Evolutionary conservation across 2,888 invertebrate genomes (phyloP).

Genomic region (Amphipyra tragopoginis): DNA sequence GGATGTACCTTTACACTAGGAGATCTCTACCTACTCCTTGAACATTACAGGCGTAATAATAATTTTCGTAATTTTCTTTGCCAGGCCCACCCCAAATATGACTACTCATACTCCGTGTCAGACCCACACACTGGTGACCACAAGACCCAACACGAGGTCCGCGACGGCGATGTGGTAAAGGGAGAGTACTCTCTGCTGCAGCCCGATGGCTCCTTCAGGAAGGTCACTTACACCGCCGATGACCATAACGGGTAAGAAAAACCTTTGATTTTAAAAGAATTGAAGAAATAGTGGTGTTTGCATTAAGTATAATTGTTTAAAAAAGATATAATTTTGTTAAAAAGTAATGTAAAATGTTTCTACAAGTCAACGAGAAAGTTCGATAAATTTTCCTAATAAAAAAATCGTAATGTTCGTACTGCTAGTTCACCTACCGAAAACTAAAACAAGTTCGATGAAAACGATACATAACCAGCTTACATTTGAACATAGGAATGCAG

Average conservation of each 20-base stretch:
- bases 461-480: slow-evolving; percentile 44
- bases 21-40: not conserved
- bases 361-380: too few species aligned
- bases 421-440: too few species aligned
- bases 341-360: too few species aligned
- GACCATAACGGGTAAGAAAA: slow-evolving; percentile 85
- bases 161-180: slow-evolving; percentile 86
- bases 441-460: slow-evolving; percentile 26
- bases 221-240: slow-evolving; percentile 88
- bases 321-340: not conserved
- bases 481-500: slow-evolving; percentile 37
- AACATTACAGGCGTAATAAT: not conserved
- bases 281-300: too few species aligned
- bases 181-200: slow-evolving; percentile 87
- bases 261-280: not conserved
- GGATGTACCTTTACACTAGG: not conserved
- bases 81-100: slow-evolving; percentile 87
- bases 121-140: slow-evolving; percentile 88
- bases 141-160: slow-evolving; percentile 86
- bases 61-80: slow-evolving; percentile 14
- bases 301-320: too few species aligned
- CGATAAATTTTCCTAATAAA: too few species aligned
- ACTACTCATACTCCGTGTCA: slow-evolving; percentile 87
- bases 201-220: slow-evolving; percentile 87
- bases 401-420: too few species aligned